These are phyloP conservation scores for Pipistrellus kuhlii DNA, from an alignment of 2,797 vertebrate species.

Conservation along the genomic window DNA sequence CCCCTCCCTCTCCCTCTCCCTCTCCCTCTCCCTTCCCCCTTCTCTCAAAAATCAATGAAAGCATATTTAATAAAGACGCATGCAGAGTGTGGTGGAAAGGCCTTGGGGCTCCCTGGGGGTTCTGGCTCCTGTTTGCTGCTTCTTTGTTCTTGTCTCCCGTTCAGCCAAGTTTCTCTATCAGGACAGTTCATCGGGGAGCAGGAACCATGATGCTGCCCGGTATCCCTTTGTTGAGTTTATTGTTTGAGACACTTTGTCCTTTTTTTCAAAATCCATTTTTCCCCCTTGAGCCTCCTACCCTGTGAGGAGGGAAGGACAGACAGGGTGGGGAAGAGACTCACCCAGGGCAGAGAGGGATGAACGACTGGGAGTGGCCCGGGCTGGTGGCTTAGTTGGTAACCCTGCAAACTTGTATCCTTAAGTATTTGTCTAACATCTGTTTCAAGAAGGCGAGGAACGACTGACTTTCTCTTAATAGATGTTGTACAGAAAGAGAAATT, in stretches of 20 bases:
- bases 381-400: background rate
- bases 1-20: no score
- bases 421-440: background rate
- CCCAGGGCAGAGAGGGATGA: background rate
- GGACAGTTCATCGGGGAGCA: background rate
- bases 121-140: background rate
- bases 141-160: background rate
- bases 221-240: background rate
- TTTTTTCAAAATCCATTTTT: background rate
- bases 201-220: background rate
- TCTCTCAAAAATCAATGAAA: background rate
- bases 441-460: background rate
- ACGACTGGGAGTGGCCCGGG: background rate
- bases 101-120: background rate
- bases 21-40: background rate
- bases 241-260: background rate
- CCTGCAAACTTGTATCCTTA: background rate
- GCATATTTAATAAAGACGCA: background rate
- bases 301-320: background rate
- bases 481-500: slow-evolving; percentile 6
- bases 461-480: background rate
- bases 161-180: background rate
- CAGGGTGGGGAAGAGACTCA: background rate
- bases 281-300: background rate
- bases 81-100: background rate